Conservation (phyloP, 2,888 invertebrate species). For the Calliopum simillimum region DNA sequence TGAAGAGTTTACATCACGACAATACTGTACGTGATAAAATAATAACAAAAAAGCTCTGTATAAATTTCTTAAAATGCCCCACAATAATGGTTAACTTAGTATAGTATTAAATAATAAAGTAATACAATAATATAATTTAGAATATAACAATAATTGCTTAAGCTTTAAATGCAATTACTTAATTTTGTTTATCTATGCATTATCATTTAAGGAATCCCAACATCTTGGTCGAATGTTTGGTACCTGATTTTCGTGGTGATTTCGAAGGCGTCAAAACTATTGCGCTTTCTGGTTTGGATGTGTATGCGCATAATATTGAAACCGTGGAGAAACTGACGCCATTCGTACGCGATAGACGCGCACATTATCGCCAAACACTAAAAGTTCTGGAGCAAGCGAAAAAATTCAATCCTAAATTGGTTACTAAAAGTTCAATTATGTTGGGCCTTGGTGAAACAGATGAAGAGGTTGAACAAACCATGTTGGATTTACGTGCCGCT, state of each 20-base stretch:
- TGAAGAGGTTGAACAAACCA: conserved; percentile 84
- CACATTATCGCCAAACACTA: conserved; percentile 91
- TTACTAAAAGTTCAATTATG: conserved; percentile 99
- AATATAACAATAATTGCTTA: background rate
- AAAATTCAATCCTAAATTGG: conserved; percentile 79
- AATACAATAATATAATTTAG: background rate
- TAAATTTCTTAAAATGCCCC: too few species aligned
- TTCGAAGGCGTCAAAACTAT: conserved; percentile 79
- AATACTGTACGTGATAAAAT: too few species aligned
- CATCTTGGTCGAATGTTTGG: conserved; percentile 95
- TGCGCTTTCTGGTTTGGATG: conserved; percentile 88
- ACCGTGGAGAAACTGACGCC: conserved; percentile 93
- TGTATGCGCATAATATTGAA: conserved; percentile 98
- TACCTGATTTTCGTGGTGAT: conserved; percentile 95
- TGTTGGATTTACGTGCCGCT: conserved; percentile 83
- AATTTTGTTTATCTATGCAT: background rate
- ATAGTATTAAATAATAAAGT: background rate
- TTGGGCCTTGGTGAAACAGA: conserved; percentile 94
- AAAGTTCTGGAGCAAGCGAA: conserved; percentile 86
- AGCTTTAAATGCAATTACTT: background rate
- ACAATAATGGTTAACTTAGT: too few species aligned
- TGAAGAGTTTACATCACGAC: too few species aligned
- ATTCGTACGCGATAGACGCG: conserved; percentile 92
- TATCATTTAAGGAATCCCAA: conserved; percentile 74
- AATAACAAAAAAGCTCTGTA: too few species aligned